Evolutionary conservation across 2,113 vertebrate genomes (phyloP), one percentile per base, ranked within the genome.

Genomic region (Tamias sibiricus): DNA sequence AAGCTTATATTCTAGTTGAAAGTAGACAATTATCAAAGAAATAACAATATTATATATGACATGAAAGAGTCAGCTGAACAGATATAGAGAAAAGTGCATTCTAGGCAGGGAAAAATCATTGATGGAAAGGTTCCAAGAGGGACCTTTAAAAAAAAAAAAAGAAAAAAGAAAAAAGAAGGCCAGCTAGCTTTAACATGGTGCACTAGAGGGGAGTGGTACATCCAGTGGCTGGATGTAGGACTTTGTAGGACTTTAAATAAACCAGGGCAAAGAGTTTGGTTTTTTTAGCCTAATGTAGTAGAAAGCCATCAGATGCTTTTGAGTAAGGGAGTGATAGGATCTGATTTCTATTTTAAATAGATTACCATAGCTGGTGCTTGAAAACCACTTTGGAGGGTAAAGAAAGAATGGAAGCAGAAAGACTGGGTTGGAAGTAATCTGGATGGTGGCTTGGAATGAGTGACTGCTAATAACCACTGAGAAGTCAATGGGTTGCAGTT

Each of bases 1-100:
- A 52, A 93, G 13, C 76, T 76, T 71, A 22, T 87, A 40, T 86
- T 81, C 80, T 87, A 81, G 81, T 54, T 69, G 86, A 69, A 93
- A 30, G 42, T 74, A 74, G 79, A 68, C 6, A 83, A 14, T 95
- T 91, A 77, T 32, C 54, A 87, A 71, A 44, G 26, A 87, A 77
- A 71, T 91, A 83, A 76, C 28, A 68, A 22, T 64, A 71, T 54
- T 87, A 28, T 32, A 26, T 68, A 68, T 81, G n/a, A 66, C 19
- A 28, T 24, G 8, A 82, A 54, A 42, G 37, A 93, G 49, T 12
- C 37, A 49, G 74, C 37, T 42, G 13, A 77, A 71, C 17, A 77
- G 35, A 82, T 44, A n/a, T 3, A 54, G 12, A 94, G 68, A n/a
- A 54, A 93, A 87, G 32, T 79, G 2, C 62, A 57, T 82, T 40